These are phyloP conservation scores for Novumbra hubbsi DNA, from an alignment of 2,797 vertebrate species.

Conservation along the genomic window DNA sequence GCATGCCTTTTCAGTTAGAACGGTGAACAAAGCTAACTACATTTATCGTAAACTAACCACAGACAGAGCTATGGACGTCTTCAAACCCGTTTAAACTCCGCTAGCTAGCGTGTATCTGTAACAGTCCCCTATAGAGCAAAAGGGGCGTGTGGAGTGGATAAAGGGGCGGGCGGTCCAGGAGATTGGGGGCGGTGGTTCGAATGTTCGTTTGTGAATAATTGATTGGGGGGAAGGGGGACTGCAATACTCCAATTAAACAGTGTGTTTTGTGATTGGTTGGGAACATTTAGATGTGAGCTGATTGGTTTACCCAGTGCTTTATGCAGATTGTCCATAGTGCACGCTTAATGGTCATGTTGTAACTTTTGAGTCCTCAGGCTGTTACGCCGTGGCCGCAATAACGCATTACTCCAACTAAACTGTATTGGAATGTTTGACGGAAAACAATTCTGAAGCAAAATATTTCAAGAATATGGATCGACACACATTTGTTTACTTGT, in stretches of 20 bases:
- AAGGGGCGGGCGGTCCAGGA: background rate
- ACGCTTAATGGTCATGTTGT: background rate
- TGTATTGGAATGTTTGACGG: too few relatives aligned
- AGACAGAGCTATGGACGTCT: background rate
- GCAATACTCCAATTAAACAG: background rate
- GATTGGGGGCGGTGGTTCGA: background rate
- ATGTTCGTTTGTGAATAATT: slow-evolving; percentile 8
- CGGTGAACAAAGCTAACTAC: background rate
- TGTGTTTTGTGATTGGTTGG: background rate
- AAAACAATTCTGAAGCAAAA: background rate
- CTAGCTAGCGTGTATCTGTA: background rate
- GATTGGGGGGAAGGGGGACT: background rate
- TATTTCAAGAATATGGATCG: background rate
- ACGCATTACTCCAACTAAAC: too few relatives aligned
- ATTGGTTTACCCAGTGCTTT: background rate
- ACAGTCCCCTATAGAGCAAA: background rate
- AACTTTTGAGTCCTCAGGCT: too few relatives aligned
- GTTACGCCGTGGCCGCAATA: too few relatives aligned
- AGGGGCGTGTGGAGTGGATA: background rate
- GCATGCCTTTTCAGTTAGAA: slow-evolving; percentile 35
- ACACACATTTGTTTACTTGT: background rate
- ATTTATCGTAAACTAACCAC: background rate
- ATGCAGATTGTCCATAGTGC: background rate
- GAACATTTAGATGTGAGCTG: background rate
- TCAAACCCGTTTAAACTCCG: background rate